A percentile compares a stretch with the other conserved stretches of the same genome.
phyloP scores from a whole-genome alignment of 2,888 invertebrate genomes.

The Synergus umbraculus region DNA sequence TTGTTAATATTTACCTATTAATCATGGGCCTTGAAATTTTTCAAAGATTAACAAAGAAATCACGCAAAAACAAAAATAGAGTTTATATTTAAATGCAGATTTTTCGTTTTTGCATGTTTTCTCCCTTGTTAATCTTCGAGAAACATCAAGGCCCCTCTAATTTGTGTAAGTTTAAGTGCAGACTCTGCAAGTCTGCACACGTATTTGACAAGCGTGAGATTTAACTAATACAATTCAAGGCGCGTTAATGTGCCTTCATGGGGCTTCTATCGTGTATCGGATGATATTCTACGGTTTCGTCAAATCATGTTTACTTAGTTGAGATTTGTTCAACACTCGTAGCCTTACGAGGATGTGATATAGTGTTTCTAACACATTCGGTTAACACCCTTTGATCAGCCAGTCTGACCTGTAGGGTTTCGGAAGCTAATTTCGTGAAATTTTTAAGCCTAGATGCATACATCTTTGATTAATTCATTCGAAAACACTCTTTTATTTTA shows the following conservation, averaged over 20 bases:
- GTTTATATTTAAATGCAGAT: no score
- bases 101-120: no score
- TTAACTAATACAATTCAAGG: conserved; percentile 41
- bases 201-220: conserved; percentile 33
- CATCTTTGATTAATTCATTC: not conserved
- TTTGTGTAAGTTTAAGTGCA: conserved; percentile 20
- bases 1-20: not conserved
- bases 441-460: not conserved
- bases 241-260: conserved; percentile 61
- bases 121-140: no score
- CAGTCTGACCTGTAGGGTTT: not conserved
- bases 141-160: no score
- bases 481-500: not conserved
- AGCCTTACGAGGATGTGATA: conserved; percentile 11
- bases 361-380: conserved; percentile 10
- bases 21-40: no score
- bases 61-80: no score
- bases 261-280: conserved; percentile 70
- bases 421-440: not conserved
- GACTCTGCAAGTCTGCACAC: conserved; percentile 17
- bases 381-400: conserved; percentile 28
- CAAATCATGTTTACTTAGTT: conserved; percentile 68
- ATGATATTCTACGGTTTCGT: conserved; percentile 68
- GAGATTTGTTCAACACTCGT: conserved; percentile 56
- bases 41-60: no score